These are phyloP conservation scores for Patella vulgata DNA, from an alignment of 1,140 invertebrate species.

Conservation along the genomic window DNA sequence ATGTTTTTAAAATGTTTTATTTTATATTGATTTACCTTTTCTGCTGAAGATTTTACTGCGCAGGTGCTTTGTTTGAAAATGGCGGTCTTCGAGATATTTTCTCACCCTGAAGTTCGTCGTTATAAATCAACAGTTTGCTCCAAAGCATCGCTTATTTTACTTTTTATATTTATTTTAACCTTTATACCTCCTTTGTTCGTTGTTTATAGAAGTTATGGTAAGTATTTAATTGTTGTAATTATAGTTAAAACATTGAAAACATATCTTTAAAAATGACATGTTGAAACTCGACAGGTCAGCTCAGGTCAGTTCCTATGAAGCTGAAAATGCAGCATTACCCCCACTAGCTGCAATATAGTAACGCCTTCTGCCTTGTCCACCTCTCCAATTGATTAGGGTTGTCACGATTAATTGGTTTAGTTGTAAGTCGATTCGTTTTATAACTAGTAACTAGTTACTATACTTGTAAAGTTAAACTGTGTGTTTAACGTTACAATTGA, in stretches of 20 bases:
- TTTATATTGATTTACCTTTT: no score
- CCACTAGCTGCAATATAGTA: no score
- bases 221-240: constrained; percentile 10
- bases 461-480: no score
- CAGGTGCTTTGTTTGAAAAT: constrained; percentile 62
- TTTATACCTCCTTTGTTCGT: constrained; percentile 64
- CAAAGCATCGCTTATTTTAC: constrained; percentile 60
- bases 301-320: constrained; percentile 2
- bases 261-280: not conserved
- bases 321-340: not conserved
- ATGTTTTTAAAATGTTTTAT: no score
- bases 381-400: not conserved
- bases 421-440: no score
- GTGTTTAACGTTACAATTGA: no score
- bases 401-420: no score
- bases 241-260: not conserved
- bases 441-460: no score
- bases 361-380: not conserved
- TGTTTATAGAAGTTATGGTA: constrained; percentile 65
- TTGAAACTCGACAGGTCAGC: not conserved
- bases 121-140: constrained; percentile 64
- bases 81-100: constrained; percentile 65
- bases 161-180: constrained; percentile 56
- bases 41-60: no score
- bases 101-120: constrained; percentile 58